Evolutionary conservation across 1,140 invertebrate species (phyloP).

Genomic region (Caenorhabditis brenneri): DNA sequence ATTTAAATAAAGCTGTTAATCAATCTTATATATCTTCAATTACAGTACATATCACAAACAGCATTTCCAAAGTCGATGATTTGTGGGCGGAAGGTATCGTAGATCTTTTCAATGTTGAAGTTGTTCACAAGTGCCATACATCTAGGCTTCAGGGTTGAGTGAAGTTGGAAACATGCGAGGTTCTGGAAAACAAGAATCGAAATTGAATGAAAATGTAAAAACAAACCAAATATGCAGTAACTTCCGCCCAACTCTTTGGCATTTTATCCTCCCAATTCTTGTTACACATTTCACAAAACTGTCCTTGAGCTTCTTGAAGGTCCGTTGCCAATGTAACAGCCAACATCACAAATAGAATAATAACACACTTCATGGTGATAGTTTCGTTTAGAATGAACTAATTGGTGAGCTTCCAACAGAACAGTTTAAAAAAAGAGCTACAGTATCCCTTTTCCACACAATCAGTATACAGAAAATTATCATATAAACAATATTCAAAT

Average conservation of each 20-base stretch:
- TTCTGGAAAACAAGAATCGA: neutral
- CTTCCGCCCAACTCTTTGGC: neutral
- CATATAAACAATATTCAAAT: too few species aligned
- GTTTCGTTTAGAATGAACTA: neutral
- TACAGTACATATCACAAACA: conserved; percentile 22
- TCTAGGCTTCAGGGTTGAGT: neutral
- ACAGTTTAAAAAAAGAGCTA: neutral
- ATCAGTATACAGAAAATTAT: too few species aligned
- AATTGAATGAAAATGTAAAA: neutral
- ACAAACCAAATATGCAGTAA: neutral
- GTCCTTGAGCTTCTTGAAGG: neutral
- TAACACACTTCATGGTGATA: neutral
- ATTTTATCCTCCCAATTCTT: conserved; percentile 10
- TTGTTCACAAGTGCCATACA: neutral
- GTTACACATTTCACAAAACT: neutral
- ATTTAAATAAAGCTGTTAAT: neutral
- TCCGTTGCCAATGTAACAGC: neutral
- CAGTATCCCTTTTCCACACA: neutral
- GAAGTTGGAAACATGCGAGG: conserved; percentile 4
- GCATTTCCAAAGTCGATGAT: conserved; percentile 8
- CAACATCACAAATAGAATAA: neutral
- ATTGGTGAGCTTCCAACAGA: too few species aligned
- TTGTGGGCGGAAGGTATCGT: conserved; percentile 5
- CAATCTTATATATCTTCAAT: neutral
- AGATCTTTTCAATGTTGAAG: neutral